phyloP scores from a whole-genome alignment of 2,797 vertebrate genomes.

The Threskiornis aethiopicus region DNA sequence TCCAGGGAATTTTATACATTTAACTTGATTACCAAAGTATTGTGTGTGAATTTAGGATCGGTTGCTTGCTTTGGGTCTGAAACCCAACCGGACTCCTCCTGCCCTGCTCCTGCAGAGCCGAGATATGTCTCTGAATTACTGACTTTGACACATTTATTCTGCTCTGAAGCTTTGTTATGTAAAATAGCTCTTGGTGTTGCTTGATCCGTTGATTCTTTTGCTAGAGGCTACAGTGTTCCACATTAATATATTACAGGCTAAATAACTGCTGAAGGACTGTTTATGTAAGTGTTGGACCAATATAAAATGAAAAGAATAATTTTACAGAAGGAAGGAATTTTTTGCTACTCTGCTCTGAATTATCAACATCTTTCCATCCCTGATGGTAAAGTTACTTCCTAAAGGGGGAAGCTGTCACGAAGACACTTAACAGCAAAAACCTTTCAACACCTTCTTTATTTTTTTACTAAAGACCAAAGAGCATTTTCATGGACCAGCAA shows the following conservation, averaged over 20 bases:
- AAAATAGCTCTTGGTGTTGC: neutral
- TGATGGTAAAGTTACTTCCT: neutral
- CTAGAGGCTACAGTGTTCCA: neutral
- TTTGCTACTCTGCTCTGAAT: slow-evolving; percentile 5
- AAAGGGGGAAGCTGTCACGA: neutral
- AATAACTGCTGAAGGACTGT: neutral
- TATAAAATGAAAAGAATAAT: slow-evolving; percentile 3
- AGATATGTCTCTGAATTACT: neutral
- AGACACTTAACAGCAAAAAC: neutral
- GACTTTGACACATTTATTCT: neutral
- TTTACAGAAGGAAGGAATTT: slow-evolving; percentile 12
- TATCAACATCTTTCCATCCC: neutral
- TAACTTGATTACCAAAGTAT: neutral
- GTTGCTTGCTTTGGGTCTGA: neutral
- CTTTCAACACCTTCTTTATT: neutral
- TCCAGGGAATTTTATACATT: neutral
- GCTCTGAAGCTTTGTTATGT: neutral
- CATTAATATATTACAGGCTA: neutral
- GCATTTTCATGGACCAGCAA: neutral
- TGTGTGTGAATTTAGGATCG: neutral
- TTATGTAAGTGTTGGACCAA: neutral
- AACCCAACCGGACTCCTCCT: neutral
- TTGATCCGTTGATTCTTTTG: neutral
- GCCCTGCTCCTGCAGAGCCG: neutral
- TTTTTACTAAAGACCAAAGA: neutral